A percentile compares a stretch with the other conserved stretches of the same genome.
Evolutionary conservation across 2,113 vertebrate species (phyloP).

Genomic region (Lagopus muta): DNA sequence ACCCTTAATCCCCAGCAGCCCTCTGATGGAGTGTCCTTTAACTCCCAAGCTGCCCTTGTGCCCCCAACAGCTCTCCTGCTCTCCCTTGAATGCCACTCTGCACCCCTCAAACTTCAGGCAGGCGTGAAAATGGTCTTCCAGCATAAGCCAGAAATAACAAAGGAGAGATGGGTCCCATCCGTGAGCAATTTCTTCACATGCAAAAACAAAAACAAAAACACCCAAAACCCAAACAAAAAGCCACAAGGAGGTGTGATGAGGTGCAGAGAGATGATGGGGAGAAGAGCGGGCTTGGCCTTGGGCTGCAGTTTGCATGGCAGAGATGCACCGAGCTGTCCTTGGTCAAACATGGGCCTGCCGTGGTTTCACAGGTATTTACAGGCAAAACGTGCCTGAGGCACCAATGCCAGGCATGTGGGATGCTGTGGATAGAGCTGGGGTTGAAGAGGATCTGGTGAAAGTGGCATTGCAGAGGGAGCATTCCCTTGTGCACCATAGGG

Average conservation of each 20-base stretch:
- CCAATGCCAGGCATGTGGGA: background rate
- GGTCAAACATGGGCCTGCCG: background rate
- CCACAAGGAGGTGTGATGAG: background rate
- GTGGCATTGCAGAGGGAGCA: background rate
- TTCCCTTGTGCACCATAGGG: fast-evolving
- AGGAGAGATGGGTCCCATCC: background rate
- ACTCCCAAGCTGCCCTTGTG: background rate
- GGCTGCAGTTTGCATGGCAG: fast-evolving
- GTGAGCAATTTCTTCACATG: background rate
- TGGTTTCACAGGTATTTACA: background rate
- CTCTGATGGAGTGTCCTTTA: background rate
- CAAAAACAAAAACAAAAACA: background rate
- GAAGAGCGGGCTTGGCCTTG: background rate
- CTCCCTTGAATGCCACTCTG: background rate
- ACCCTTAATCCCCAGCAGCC: background rate
- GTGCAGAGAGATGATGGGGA: background rate
- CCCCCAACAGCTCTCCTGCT: background rate
- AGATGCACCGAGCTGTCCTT: background rate
- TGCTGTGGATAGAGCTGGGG: background rate
- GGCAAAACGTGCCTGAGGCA: background rate
- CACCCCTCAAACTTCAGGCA: background rate
- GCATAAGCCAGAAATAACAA: background rate
- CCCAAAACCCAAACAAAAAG: background rate
- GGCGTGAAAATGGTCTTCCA: background rate
- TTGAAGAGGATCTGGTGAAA: background rate